Conservation (phyloP, 2,888 invertebrate genomes). For the Lottia gigantea region DNA sequence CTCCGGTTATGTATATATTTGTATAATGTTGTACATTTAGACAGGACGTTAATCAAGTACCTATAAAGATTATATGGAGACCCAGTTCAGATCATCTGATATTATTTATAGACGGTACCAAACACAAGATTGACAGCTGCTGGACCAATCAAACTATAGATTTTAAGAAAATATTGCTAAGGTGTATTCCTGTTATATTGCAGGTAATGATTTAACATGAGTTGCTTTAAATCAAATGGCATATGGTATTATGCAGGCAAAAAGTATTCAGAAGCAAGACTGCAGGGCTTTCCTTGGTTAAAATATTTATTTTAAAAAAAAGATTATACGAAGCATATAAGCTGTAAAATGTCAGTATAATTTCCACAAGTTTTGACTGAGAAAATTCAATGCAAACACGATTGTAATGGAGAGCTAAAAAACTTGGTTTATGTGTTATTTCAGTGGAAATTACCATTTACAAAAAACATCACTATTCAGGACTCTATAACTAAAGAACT, state of each 20-base stretch:
- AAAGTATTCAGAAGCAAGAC: no score
- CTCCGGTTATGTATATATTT: not conserved
- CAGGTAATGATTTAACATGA: not conserved
- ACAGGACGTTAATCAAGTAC: conserved; percentile 13
- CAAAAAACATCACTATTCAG: not conserved
- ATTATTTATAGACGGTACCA: conserved; percentile 21
- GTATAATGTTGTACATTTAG: not conserved
- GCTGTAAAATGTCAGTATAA: no score
- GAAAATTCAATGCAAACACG: no score
- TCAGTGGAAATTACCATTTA: not conserved
- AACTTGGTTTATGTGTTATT: no score
- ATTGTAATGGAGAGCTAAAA: no score
- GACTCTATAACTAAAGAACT: conserved; percentile 15
- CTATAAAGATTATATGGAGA: conserved; percentile 27
- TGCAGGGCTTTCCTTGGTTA: no score
- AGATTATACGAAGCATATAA: no score
- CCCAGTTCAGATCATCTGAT: conserved; percentile 20
- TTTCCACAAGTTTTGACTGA: no score
- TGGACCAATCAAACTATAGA: conserved; percentile 22
- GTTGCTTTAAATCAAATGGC: no score
- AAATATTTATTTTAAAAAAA: no score
- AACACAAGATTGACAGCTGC: conserved; percentile 19
- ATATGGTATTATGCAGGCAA: no score
- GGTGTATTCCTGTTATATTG: not conserved
- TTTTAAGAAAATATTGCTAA: conserved; percentile 14